A percentile compares a stretch with the other conserved stretches of the same genome.
Conservation (phyloP, 2,797 vertebrate genomes). For the Eutrigla gurnardus region DNA sequence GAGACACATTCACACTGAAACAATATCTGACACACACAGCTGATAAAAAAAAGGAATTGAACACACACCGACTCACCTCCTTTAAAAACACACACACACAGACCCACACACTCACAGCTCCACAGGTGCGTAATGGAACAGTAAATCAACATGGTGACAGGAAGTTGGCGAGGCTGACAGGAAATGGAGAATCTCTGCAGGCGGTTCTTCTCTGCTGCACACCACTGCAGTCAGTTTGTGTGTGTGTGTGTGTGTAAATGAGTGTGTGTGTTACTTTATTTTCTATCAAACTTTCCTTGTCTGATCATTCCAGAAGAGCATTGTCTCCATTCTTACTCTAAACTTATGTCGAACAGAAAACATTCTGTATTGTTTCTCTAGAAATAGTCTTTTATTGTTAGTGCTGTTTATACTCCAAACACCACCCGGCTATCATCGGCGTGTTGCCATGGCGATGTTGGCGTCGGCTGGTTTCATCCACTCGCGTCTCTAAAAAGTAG, state of each 20-base stretch:
- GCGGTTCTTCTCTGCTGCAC: conserved; percentile 27
- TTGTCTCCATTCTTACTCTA: too few relatives aligned
- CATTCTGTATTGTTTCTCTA: too few relatives aligned
- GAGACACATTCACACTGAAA: conserved; percentile 1
- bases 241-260: background rate
- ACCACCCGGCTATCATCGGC: too few relatives aligned
- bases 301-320: background rate
- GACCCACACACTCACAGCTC: conserved; percentile 10
- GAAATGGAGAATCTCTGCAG: conserved; percentile 39
- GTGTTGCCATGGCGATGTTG: too few relatives aligned
- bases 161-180: conserved; percentile 43
- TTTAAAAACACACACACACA: background rate
- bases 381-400: too few relatives aligned
- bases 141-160: conserved; percentile 56
- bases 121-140: conserved; percentile 47
- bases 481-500: too few relatives aligned
- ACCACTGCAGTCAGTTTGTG: background rate
- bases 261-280: background rate
- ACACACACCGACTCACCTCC: background rate
- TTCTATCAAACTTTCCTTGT: background rate
- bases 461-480: too few relatives aligned
- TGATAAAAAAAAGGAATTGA: background rate
- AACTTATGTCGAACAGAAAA: too few relatives aligned
- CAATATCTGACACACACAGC: conserved; percentile 7
- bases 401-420: too few relatives aligned